Conservation (phyloP, 2,888 invertebrate genomes). For the Spodoptera exigua region DNA sequence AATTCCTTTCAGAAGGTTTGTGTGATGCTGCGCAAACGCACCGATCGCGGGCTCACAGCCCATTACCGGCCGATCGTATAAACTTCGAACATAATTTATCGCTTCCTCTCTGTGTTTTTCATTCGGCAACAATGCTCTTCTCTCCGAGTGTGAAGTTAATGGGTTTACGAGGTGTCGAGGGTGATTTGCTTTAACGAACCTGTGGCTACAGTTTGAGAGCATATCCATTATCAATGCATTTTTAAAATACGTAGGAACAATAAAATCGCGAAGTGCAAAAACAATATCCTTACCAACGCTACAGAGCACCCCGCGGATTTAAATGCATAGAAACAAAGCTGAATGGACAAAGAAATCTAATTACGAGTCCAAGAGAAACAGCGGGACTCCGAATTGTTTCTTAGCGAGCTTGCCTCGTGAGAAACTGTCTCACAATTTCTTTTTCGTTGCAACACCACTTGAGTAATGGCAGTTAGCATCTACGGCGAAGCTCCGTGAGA, state of each 20-base stretch:
- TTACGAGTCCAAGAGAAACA: conserved; percentile 73
- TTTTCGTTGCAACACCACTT: conserved; percentile 72
- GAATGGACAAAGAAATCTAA: conserved; percentile 58
- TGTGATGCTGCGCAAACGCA: conserved; percentile 70
- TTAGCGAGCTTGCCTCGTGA: conserved; percentile 70
- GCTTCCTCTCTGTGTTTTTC: conserved; percentile 86
- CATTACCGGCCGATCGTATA: conserved; percentile 85
- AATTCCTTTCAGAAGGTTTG: conserved; percentile 51
- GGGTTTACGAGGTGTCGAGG: conserved; percentile 82
- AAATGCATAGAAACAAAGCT: conserved; percentile 38
- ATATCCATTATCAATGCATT: conserved; percentile 53
- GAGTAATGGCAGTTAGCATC: conserved; percentile 68
- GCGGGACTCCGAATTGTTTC: conserved; percentile 71
- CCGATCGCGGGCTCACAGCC: conserved; percentile 68
- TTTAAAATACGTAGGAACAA: conserved; percentile 35
- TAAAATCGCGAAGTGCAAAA: conserved; percentile 35
- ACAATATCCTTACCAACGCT: conserved; percentile 16
- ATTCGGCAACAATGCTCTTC: conserved; percentile 82
- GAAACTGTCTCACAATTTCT: conserved; percentile 78
- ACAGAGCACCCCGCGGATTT: conserved; percentile 26
- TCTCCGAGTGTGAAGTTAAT: conserved; percentile 79
- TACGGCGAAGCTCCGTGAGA: conserved; percentile 72
- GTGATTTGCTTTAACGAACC: conserved; percentile 79
- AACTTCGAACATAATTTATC: conserved; percentile 87
- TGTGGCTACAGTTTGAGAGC: conserved; percentile 63